Conservation (phyloP, 2,888 invertebrate genomes). For the Limnephilus marmoratus region DNA sequence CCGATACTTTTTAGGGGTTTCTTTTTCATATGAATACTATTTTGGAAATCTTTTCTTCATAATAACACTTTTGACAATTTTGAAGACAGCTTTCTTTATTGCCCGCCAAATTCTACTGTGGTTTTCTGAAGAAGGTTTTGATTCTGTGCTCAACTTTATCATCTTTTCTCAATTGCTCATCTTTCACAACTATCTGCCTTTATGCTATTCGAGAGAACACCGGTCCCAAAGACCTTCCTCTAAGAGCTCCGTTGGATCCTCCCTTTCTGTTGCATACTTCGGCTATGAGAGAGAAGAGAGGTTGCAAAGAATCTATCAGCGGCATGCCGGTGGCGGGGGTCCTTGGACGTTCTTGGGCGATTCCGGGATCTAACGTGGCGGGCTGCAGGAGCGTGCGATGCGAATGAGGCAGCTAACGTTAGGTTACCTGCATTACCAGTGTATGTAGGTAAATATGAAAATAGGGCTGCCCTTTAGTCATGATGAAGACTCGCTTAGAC, state of each 20-base stretch:
- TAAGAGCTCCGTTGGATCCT: background rate
- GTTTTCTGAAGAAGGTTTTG: background rate
- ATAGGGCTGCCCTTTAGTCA: background rate
- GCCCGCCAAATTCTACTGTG: background rate
- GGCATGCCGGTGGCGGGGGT: too few species aligned
- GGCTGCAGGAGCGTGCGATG: conserved; percentile 41
- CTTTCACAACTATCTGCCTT: background rate
- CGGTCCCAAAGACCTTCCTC: background rate
- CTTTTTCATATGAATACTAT: too few species aligned
- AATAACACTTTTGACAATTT: too few species aligned
- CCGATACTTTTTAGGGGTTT: too few species aligned
- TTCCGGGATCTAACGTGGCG: conserved; percentile 41
- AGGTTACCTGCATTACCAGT: conserved; percentile 61
- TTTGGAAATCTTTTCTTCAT: too few species aligned
- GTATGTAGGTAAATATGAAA: conserved; percentile 18
- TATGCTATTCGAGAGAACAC: background rate
- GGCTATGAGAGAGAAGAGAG: background rate
- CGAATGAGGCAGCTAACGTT: conserved; percentile 56
- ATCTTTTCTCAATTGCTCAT: background rate
- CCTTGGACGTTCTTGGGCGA: background rate
- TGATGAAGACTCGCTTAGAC: background rate
- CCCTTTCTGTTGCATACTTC: background rate
- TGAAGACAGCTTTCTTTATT: background rate
- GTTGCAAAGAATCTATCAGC: background rate
- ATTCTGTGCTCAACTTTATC: background rate